These are phyloP conservation scores for Gallinago media DNA, from an alignment of 2,113 vertebrate genomes.

Conservation along the genomic window DNA sequence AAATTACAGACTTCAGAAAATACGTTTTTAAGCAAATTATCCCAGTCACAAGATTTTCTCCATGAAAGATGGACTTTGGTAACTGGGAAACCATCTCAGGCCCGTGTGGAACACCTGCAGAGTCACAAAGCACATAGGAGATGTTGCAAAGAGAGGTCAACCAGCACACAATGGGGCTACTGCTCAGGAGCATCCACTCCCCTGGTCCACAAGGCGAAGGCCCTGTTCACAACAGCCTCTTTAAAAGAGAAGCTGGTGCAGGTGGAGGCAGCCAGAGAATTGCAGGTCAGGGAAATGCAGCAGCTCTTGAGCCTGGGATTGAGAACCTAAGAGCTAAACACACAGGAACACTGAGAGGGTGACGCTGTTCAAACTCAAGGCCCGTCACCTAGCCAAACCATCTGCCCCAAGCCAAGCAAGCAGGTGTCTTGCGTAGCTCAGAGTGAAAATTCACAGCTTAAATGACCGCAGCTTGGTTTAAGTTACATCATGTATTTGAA, in stretches of 20 bases:
- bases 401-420: neutral
- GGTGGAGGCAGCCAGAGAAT: neutral
- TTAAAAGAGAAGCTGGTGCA: neutral
- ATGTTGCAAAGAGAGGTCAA: neutral
- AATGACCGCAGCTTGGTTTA: neutral
- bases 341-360: neutral
- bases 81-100: neutral
- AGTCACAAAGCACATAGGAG: neutral
- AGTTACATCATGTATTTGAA: neutral
- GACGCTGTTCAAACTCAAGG: neutral
- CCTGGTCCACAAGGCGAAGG: neutral
- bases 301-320: neutral
- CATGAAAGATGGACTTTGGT: accelerated
- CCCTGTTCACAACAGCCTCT: neutral
- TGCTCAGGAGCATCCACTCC: neutral
- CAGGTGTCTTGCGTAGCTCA: neutral
- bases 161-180: accelerated
- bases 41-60: neutral
- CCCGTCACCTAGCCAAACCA: neutral
- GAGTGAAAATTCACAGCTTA: neutral
- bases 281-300: accelerated
- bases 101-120: neutral
- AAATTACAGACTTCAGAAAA: neutral
- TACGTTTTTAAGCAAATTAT: neutral
- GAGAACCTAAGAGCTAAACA: neutral